Conservation (phyloP, 2,888 invertebrate genomes). For the Phlogophora meticulosa region DNA sequence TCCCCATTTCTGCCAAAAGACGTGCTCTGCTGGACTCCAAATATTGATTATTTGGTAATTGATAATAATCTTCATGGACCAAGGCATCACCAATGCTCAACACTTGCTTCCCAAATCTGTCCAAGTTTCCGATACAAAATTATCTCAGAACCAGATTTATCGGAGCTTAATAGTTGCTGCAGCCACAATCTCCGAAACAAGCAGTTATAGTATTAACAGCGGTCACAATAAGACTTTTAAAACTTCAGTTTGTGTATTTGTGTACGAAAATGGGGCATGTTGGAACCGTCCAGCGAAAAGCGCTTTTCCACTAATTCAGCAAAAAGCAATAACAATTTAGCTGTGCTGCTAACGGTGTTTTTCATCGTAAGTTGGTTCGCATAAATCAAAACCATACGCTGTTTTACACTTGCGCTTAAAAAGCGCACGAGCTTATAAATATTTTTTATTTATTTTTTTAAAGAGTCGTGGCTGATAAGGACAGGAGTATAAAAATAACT, state of each 20-base stretch:
- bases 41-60: slow-evolving; percentile 6
- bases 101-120: slow-evolving; percentile 44
- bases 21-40: too few relatives aligned
- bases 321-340: slow-evolving; percentile 72
- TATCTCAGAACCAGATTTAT: slow-evolving; percentile 48
- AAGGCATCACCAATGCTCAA: slow-evolving; percentile 17
- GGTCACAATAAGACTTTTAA: slow-evolving; percentile 42
- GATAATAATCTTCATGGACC: background rate
- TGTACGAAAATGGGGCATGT: slow-evolving; percentile 52
- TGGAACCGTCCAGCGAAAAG: slow-evolving; percentile 54
- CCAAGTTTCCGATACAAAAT: slow-evolving; percentile 47
- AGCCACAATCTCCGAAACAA: slow-evolving; percentile 17
- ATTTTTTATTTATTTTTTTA: slow-evolving; percentile 16
- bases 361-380: slow-evolving; percentile 57
- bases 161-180: slow-evolving; percentile 34
- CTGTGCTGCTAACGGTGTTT: slow-evolving; percentile 59
- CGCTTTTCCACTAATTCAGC: slow-evolving; percentile 68
- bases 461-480: background rate
- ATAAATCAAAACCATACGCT: slow-evolving; percentile 63
- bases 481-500: slow-evolving; percentile 10
- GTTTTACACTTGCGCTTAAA: slow-evolving; percentile 50
- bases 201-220: slow-evolving; percentile 9
- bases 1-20: too few relatives aligned
- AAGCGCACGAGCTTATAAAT: slow-evolving; percentile 41
- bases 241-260: slow-evolving; percentile 43